Conservation (phyloP, 1,140 invertebrate genomes). For the Nomia melanderi region DNA sequence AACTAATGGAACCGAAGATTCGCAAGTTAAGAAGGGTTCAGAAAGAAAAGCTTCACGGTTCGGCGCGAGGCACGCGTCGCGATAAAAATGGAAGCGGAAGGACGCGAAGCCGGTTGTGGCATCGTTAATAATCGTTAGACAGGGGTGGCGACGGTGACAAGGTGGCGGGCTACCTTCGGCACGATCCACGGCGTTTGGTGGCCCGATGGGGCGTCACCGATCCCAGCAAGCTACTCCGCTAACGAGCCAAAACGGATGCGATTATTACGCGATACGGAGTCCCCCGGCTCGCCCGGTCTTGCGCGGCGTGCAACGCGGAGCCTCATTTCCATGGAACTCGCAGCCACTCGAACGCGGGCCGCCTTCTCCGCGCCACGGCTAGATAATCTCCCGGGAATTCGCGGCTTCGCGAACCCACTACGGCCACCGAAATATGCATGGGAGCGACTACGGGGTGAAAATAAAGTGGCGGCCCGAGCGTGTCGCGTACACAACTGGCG, state of each 20-base stretch:
- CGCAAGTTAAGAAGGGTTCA: too few species aligned
- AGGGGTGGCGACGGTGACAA: constrained; percentile 46
- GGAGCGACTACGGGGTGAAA: too few species aligned
- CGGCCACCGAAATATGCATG: too few species aligned
- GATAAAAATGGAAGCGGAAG: not conserved
- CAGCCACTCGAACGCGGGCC: not conserved
- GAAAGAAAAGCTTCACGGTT: too few species aligned
- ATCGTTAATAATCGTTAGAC: constrained; percentile 68
- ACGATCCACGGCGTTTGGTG: constrained; percentile 11
- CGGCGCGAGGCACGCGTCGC: too few species aligned
- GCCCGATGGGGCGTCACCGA: constrained; percentile 17
- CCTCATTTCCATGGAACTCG: not conserved
- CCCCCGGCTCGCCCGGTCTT: not conserved
- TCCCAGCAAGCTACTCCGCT: not conserved
- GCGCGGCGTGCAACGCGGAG: not conserved
- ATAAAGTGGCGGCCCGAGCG: too few species aligned
- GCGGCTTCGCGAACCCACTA: not conserved
- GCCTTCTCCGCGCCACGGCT: not conserved
- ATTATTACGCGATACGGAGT: constrained; percentile 25
- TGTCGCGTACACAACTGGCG: too few species aligned
- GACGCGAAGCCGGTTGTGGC: constrained; percentile 4
- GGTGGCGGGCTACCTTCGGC: constrained; percentile 61
- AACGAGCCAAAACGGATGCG: constrained; percentile 29
- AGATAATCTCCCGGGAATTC: not conserved
- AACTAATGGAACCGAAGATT: too few species aligned